Evolutionary conservation across 2,797 vertebrate species (phyloP).

Genomic region (Halcyon smyrnensis): DNA sequence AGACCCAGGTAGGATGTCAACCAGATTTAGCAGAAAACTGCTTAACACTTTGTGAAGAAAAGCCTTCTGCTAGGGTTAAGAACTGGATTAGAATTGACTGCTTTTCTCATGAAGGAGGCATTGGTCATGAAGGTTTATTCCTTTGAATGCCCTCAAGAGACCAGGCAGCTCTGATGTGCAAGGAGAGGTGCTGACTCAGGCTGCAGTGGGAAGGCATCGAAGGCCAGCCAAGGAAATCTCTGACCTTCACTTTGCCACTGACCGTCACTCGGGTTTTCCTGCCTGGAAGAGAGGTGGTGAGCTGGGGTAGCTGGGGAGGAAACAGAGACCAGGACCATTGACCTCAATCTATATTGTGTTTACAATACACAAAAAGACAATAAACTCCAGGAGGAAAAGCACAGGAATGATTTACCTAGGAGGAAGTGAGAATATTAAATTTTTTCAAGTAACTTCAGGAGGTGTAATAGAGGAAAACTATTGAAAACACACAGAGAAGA

Average conservation of each 20-base stretch:
- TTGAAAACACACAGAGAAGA: conserved; percentile 7
- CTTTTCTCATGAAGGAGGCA: not conserved
- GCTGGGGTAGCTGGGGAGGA: conserved; percentile 21
- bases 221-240: conserved; percentile 42
- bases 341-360: conserved; percentile 23
- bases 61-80: not conserved
- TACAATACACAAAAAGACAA: conserved; percentile 54
- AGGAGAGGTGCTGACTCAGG: conserved; percentile 38
- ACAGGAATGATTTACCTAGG: conserved; percentile 31
- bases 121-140: not conserved
- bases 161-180: not conserved
- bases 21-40: not conserved
- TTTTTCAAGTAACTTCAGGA: conserved; percentile 57
- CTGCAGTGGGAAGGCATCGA: not conserved
- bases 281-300: not conserved
- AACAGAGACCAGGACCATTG: conserved; percentile 38
- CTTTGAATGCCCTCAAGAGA: not conserved
- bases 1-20: not conserved
- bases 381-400: conserved; percentile 35
- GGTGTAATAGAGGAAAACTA: conserved; percentile 32
- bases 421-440: conserved; percentile 61
- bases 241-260: conserved; percentile 16
- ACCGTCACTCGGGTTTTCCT: conserved; percentile 26
- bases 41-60: not conserved
- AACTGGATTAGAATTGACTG: not conserved